Percentiles rank a stretch among this genome's conserved stretches.
Conservation (phyloP, 2,888 invertebrate genomes). For the Achlya flavicornis region DNA sequence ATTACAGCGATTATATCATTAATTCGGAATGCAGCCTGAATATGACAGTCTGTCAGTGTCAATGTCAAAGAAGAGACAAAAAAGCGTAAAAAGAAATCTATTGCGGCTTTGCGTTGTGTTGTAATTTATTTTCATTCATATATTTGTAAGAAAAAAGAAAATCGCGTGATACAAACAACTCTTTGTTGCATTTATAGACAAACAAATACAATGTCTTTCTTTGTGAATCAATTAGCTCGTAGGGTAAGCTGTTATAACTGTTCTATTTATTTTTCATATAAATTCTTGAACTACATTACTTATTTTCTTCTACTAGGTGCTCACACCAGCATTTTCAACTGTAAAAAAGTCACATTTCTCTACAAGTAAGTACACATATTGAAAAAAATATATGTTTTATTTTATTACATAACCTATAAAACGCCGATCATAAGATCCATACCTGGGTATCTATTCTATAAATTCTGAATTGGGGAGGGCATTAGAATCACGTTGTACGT, state of each 20-base stretch:
- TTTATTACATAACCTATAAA: constrained; percentile 44
- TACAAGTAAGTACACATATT: constrained; percentile 60
- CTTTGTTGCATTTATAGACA: not conserved
- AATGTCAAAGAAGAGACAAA: too few species aligned
- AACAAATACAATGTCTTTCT: constrained; percentile 60
- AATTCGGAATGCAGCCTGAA: too few species aligned
- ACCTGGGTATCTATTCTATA: too few species aligned
- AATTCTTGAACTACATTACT: constrained; percentile 16
- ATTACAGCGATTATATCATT: too few species aligned
- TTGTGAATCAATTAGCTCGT: constrained; percentile 59
- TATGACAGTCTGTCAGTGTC: too few species aligned
- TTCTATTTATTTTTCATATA: not conserved
- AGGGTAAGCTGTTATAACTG: constrained; percentile 53
- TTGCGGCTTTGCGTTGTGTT: too few species aligned
- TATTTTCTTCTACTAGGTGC: constrained; percentile 45
- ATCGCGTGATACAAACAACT: too few species aligned
- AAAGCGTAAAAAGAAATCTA: too few species aligned
- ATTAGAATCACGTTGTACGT: too few species aligned
- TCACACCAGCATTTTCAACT: constrained; percentile 53
- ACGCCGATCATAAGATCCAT: constrained; percentile 13
- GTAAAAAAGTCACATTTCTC: constrained; percentile 61
- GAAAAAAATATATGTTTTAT: not conserved
- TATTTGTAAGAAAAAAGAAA: too few species aligned
- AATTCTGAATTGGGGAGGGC: too few species aligned
- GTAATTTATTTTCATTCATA: too few species aligned